Base-by-base conservation (phyloP, 2,113 vertebrate genomes). In the Seriola quinqueradiata region DNA sequence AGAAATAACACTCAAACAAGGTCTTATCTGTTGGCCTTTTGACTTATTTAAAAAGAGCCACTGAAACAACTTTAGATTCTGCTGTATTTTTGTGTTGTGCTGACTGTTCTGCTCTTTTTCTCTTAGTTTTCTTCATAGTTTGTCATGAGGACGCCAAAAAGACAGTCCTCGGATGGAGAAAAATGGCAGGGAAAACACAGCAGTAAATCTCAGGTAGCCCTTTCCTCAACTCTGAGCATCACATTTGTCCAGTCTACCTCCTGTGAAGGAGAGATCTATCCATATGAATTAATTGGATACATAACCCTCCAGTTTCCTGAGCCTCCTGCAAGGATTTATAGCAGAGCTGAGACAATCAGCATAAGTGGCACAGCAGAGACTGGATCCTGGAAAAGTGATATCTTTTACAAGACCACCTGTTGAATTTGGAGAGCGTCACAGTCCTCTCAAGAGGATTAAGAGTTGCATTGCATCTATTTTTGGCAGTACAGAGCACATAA, bases 401-500 rank as follows among this genome's bases (percentile, higher is more conserved):
- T 87, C 66, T 84, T 88, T 92, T 87, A 90, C 85, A 90, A 75
- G 82, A 65, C 77, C 89, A 90, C 85, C 91, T 88, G 89, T 88
- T 88, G 83, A 69, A 86, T 80, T 70, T 81, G 73, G 68, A 82
- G 54, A 86, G 60, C 55, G 72, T 34, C 61, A 67, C 75, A 70
- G 42, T 77, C 75, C 70, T 88, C 75, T 90, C 84, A 87, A 63
- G 77, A 71, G 73, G 86, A 89, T 90, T 86, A 88, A 63, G 64
- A 61, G 70, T 86, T 86, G 75, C 70, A 32, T 61, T 81, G 72
- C 57, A 70, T 86, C 79, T 87, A 83, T 85, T 86, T 89, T 78
- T 87, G 84, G 90, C 76, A 83, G 23, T 5, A 16, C n/a, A 21
- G 28, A 46, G 69, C 66, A 73, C 58, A 70, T 70, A 64, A 88